These are phyloP conservation scores for Microcebus griseorufus DNA, from an alignment of 2,113 vertebrate genomes.

Conservation along the genomic window DNA sequence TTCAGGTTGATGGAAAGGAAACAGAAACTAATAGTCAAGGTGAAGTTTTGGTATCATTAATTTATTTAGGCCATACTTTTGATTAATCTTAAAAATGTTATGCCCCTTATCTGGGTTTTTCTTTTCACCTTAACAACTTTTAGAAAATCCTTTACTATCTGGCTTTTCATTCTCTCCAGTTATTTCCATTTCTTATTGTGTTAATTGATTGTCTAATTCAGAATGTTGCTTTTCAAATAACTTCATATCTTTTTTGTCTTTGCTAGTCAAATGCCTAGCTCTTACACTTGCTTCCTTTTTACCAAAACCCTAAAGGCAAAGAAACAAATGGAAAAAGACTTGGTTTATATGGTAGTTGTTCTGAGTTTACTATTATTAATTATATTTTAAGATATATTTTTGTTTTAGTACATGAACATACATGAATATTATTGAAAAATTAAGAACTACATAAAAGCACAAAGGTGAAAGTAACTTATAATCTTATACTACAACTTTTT, in stretches of 20 bases:
- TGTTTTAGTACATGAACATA: not conserved
- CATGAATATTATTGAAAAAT: not conserved
- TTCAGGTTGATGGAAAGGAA: conserved; percentile 44
- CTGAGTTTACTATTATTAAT: not conserved
- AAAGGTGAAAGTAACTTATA: not conserved
- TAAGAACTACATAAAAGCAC: not conserved
- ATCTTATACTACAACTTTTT: not conserved
- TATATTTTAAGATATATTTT: not conserved
- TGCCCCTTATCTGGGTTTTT: not conserved
- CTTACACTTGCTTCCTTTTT: not conserved
- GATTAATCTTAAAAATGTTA: conserved; percentile 43
- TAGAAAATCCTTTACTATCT: not conserved
- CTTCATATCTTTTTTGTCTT: not conserved
- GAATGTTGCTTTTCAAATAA: conserved; percentile 14
- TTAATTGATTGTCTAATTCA: not conserved
- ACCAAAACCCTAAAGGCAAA: conserved; percentile 12
- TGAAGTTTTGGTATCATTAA: conserved; percentile 51
- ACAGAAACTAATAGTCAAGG: conserved; percentile 32
- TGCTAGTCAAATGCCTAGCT: not conserved
- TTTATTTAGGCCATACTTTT: conserved; percentile 41
- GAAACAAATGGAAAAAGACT: conserved; percentile 1
- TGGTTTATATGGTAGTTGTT: not conserved
- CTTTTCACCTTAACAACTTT: conserved; percentile 25
- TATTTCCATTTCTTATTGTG: conserved; percentile 2
- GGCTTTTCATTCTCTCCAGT: not conserved